A percentile compares a stretch with the other conserved stretches of the same genome.
These are phyloP conservation scores for Pachyuromys duprasi DNA, from an alignment of 2,797 vertebrate species.

Conservation along the genomic window DNA sequence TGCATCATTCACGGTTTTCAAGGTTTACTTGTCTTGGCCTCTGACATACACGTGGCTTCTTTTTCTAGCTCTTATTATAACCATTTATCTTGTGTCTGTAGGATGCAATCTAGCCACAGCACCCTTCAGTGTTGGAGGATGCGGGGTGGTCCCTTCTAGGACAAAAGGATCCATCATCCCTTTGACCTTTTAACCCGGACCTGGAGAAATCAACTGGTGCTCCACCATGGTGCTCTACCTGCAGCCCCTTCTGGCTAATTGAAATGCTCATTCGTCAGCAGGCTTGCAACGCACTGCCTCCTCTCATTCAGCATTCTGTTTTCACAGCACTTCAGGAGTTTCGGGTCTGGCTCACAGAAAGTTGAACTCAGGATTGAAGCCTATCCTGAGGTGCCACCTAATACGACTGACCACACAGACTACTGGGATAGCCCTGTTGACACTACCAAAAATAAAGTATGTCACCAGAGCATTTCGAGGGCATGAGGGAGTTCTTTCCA, in stretches of 20 bases:
- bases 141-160: neutral
- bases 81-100: neutral
- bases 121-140: neutral
- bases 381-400: slow-evolving; percentile 39
- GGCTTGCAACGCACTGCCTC: rapidly evolving
- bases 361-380: slow-evolving; percentile 16
- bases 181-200: neutral
- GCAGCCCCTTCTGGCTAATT: rapidly evolving
- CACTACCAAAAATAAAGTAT: slow-evolving; percentile 63
- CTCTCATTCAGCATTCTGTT: neutral
- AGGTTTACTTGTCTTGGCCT: neutral
- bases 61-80: neutral
- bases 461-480: slow-evolving; percentile 67
- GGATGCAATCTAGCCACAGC: neutral
- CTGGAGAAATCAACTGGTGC: neutral
- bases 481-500: slow-evolving; percentile 75
- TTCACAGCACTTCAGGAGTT: neutral
- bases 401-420: slow-evolving; percentile 45
- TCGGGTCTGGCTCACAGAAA: neutral
- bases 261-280: neutral
- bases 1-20: neutral
- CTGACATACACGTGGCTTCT: neutral
- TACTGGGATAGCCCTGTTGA: slow-evolving; percentile 46
- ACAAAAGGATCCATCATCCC: neutral
- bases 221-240: neutral